Conservation (phyloP, 2,113 vertebrate species). For the Aramus guarauna region DNA sequence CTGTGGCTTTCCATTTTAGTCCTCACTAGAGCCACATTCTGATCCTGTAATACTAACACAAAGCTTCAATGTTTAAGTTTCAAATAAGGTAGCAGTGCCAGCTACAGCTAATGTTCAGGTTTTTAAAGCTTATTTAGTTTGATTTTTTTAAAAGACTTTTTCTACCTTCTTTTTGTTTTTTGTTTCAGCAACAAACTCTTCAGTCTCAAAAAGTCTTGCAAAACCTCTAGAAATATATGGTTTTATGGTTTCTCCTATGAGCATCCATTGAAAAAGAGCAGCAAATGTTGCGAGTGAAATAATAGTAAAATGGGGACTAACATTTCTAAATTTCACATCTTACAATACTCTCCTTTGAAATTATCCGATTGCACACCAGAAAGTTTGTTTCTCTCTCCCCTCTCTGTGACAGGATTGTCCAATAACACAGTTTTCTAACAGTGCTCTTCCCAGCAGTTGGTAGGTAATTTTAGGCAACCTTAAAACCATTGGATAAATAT, state of each 20-base stretch:
- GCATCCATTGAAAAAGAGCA: not conserved
- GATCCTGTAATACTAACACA: not conserved
- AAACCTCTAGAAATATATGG: not conserved
- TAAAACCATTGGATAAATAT: conserved; percentile 10
- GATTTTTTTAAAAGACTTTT: not conserved
- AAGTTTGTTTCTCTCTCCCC: not conserved
- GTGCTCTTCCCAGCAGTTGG: not conserved
- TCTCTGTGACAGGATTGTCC: not conserved
- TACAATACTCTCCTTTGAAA: not conserved
- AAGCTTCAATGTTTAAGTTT: not conserved
- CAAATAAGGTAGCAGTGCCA: not conserved
- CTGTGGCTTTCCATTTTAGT: not conserved
- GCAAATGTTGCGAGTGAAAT: not conserved
- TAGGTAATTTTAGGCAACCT: conserved; percentile 6
- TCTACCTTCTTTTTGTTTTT: not conserved
- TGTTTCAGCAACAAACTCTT: not conserved
- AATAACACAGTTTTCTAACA: not conserved
- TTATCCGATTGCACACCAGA: not conserved
- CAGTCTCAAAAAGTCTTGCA: not conserved
- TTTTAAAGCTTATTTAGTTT: not conserved
- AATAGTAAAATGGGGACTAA: not conserved
- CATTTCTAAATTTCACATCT: conserved; percentile 26
- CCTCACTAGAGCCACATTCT: not conserved
- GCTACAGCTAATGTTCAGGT: not conserved
- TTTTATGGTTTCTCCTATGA: not conserved